Percentiles rank a stretch among this genome's conserved stretches.
phyloP scores from a whole-genome alignment of 2,113 vertebrate species.

The Amazona guildingii region DNA sequence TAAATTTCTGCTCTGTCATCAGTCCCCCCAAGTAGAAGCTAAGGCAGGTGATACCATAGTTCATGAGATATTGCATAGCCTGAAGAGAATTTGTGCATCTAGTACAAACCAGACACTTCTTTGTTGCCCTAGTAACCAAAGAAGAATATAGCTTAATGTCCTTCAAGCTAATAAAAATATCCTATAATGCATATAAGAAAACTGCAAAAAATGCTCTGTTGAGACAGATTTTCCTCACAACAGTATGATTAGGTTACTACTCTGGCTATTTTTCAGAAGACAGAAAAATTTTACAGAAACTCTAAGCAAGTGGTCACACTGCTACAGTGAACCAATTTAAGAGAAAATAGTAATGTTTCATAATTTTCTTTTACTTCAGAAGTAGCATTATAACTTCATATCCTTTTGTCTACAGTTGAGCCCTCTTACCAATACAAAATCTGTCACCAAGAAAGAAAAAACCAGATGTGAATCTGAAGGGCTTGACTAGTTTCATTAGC shows the following conservation, averaged over 20 bases:
- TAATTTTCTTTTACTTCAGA: not conserved
- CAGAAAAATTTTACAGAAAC: not conserved
- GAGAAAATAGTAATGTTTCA: not conserved
- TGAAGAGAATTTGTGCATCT: not conserved
- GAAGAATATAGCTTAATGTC: conserved; percentile 21
- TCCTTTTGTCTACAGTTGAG: not conserved
- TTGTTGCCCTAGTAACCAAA: conserved; percentile 49
- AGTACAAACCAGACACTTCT: not conserved
- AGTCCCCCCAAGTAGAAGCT: not conserved
- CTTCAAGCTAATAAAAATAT: conserved; percentile 49
- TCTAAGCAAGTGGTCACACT: not conserved
- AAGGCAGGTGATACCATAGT: not conserved
- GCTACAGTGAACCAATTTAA: not conserved
- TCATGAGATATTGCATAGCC: not conserved
- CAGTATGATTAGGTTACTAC: not conserved
- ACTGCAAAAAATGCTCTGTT: not conserved
- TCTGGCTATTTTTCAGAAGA: not conserved
- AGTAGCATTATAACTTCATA: not conserved
- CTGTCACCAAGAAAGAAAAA: not conserved
- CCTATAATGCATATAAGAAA: not conserved
- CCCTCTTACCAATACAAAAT: not conserved
- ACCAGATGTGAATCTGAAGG: not conserved
- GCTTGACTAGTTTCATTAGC: not conserved
- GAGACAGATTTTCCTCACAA: not conserved
- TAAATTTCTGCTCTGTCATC: not conserved